Evolutionary conservation across 1,140 invertebrate genomes (phyloP), one percentile per base, ranked within the genome.

Genomic region (Scaptodrosophila lebanonensis): DNA sequence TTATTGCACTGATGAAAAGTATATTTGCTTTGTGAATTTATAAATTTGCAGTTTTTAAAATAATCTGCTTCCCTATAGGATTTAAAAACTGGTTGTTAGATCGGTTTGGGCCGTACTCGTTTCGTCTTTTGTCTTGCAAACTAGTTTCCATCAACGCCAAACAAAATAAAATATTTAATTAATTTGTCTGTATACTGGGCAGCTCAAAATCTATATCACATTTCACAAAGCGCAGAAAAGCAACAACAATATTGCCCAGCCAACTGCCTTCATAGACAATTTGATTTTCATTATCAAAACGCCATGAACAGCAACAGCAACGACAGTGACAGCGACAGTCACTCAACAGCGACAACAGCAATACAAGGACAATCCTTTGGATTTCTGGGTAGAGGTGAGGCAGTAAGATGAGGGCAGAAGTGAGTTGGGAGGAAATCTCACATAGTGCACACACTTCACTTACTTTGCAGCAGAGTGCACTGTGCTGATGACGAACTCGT

Each of bases 201-300:
- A 44, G 27, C 12, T 40, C 11, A 32, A 43, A 20, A 52, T 30
- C 30, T 44, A n/a, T n/a, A n/a, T n/a, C n/a, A n/a, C 22, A 17
- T 29, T 15, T 44, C 13, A 16, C n/a, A 12, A 5, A 27, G 5
- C 3, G 7, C 15, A 56, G 36, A 62, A 16, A 13, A 36, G 17
- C 7, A 43, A 17, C 7, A 20, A 29, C 6, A 51, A 43, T 7
- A 13, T 38, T 43, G 47, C 30, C 17, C 30, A 20, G 25, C 33
- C 35, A 29, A 27, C 32, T 39, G 36, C n/a, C 6, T 15, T 38
- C 49, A 39, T 30, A 17, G 33, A 38, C 17, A 51, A 45, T 67
- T 73, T 71, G 54, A 67, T 54, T 66, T 66, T 63, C 67, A 71
- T 71, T 70, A 71, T 27, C 48, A 57, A 49, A 56, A 47, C 27